These are phyloP conservation scores for Carduelis carduelis DNA, from an alignment of 2,797 vertebrate genomes.

Conservation along the genomic window DNA sequence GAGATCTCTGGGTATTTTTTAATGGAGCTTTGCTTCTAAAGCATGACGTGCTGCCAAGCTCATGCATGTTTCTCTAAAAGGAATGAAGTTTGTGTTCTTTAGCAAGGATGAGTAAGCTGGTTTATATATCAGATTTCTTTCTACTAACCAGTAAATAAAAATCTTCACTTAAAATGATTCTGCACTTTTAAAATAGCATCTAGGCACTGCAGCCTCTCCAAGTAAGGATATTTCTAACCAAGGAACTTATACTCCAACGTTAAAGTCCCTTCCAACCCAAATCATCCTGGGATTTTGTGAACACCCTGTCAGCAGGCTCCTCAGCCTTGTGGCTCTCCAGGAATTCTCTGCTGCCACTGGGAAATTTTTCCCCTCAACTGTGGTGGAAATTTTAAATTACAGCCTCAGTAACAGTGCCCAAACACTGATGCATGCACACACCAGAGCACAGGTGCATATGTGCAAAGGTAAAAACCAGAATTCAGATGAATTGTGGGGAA, in stretches of 20 bases:
- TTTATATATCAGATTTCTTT: neutral
- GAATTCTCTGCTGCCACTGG: neutral
- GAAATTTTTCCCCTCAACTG: neutral
- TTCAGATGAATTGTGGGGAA: neutral
- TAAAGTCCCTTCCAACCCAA: neutral
- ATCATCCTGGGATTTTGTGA: neutral
- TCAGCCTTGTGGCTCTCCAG: neutral
- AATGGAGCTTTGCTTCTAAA: neutral
- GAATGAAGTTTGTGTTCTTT: neutral
- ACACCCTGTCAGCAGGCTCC: neutral
- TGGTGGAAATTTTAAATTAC: neutral
- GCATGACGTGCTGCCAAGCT: neutral
- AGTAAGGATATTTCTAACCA: conserved; percentile 15
- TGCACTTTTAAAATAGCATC: conserved; percentile 7
- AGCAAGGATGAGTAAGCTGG: neutral
- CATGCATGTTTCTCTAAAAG: neutral
- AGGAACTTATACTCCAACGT: neutral
- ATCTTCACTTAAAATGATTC: neutral
- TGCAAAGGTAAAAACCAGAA: neutral
- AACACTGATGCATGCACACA: rapidly evolving
- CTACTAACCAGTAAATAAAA: neutral
- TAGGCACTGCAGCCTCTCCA: neutral
- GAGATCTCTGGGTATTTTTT: neutral
- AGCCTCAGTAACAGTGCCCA: neutral
- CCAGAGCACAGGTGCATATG: neutral